Conservation (phyloP, 2,888 invertebrate genomes). For the Ecdyonurus torrentis region DNA sequence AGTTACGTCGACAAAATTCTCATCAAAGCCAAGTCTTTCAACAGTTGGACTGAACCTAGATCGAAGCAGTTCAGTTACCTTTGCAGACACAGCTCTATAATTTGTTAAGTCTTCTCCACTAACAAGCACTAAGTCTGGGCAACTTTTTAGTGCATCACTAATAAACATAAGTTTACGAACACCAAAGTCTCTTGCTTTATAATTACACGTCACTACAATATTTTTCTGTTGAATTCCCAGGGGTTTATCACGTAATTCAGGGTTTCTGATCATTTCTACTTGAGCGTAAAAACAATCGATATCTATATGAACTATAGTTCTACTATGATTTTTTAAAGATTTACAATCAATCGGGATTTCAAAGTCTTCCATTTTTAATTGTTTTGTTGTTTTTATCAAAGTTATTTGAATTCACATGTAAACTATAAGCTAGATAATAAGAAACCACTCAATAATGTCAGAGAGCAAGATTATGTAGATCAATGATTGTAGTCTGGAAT, state of each 20-base stretch:
- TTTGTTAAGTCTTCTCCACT: constrained; percentile 70
- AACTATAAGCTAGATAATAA: too few relatives aligned
- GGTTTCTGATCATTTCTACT: constrained; percentile 62
- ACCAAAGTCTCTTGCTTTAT: constrained; percentile 57
- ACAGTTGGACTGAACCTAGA: constrained; percentile 49
- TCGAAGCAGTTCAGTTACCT: constrained; percentile 52
- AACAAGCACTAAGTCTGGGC: constrained; percentile 56
- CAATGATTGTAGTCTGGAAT: too few relatives aligned
- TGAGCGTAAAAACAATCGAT: constrained; percentile 77
- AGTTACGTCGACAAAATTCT: constrained; percentile 69
- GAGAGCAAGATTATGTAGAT: too few relatives aligned
- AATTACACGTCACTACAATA: constrained; percentile 71
- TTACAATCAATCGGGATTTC: not conserved
- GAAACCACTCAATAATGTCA: too few relatives aligned
- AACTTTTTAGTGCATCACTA: constrained; percentile 47
- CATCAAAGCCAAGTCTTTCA: constrained; percentile 71
- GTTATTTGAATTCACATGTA: too few relatives aligned
- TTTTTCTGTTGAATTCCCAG: constrained; percentile 73
- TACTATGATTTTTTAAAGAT: constrained; percentile 31
- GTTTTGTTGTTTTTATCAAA: too few relatives aligned
- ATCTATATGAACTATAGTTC: constrained; percentile 62
- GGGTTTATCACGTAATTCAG: constrained; percentile 45
- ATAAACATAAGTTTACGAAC: constrained; percentile 54
- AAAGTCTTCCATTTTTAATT: too few relatives aligned
- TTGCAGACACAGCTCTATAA: constrained; percentile 60